Evolutionary conservation across 2,113 vertebrate genomes (phyloP), one percentile per base, ranked within the genome.

Genomic region (Maccullochella peelii): DNA sequence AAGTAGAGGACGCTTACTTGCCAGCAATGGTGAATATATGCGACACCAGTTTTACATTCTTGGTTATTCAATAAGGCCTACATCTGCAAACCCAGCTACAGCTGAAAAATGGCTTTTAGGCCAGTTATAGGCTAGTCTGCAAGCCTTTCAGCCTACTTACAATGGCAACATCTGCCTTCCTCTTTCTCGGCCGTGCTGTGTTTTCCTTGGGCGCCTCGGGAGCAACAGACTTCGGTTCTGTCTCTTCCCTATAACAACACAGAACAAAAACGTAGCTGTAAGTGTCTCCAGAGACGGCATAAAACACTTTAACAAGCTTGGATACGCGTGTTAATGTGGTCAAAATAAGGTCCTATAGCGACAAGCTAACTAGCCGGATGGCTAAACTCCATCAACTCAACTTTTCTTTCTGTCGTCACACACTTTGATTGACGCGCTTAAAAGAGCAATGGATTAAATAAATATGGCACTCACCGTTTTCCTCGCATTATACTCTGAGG

Each of bases 141-240:
- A 11, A 79, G 62, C 57, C 67, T 85, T 78, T 52, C 55, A 69
- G 36, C 12, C 58, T 77, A 95, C 98, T 98, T 93, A 99, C 98
- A 93, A 97, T 96, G 50, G 96, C 97, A 92, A 99, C 96, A 90
- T 99, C 97, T 66, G 98, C 97, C 94, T 99, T 99, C 86, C 98
- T 97, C 92, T 99, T 99, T 88, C 97, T 96, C 91, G 95, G 77
- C 36, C 97, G 95, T 14, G 82, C 82, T 36, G 94, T 69, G 54
- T 65, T 67, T 55, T 95, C 92, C 1, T 76, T 80, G 52, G 89
- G 77, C 55, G 76, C 84, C 52, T 95, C 95, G 54, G 93, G 86
- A 89, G 91, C 68, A 71, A 76, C 82, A 50, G 70, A 90, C 44
- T 78, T 89, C 21, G 95, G 86, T 81, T 95, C 93, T 61, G 90